Evolutionary conservation across 2,888 invertebrate genomes (phyloP).

Genomic region (Yponomeuta cagnagella): DNA sequence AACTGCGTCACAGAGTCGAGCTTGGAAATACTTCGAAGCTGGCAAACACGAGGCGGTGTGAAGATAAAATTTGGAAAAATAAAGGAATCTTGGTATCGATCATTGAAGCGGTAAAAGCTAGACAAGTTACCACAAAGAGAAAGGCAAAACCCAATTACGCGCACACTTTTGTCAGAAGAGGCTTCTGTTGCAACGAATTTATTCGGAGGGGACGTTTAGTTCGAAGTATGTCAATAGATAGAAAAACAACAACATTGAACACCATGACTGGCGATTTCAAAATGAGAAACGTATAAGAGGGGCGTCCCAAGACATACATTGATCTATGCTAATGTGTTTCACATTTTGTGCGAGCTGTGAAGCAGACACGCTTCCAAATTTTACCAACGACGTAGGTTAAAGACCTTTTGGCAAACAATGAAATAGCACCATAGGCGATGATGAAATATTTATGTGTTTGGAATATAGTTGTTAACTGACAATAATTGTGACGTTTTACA

Average conservation of each 20-base stretch:
- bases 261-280: neutral
- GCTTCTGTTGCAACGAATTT: neutral
- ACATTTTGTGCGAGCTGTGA: neutral
- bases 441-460: neutral
- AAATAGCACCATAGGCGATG: neutral
- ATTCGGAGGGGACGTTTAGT: neutral
- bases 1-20: neutral
- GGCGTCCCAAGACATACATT: neutral
- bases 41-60: neutral
- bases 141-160: neutral
- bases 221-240: neutral
- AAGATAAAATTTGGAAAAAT: neutral
- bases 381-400: neutral
- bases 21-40: neutral
- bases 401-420: neutral
- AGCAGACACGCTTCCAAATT: neutral
- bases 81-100: neutral
- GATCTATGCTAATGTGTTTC: neutral
- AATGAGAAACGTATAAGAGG: neutral
- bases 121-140: neutral
- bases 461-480: neutral
- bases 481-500: neutral
- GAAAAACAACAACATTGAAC: neutral
- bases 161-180: neutral
- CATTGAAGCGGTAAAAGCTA: neutral